phyloP scores from a whole-genome alignment of 2,113 vertebrate genomes.

The Neofelis nebulosa region DNA sequence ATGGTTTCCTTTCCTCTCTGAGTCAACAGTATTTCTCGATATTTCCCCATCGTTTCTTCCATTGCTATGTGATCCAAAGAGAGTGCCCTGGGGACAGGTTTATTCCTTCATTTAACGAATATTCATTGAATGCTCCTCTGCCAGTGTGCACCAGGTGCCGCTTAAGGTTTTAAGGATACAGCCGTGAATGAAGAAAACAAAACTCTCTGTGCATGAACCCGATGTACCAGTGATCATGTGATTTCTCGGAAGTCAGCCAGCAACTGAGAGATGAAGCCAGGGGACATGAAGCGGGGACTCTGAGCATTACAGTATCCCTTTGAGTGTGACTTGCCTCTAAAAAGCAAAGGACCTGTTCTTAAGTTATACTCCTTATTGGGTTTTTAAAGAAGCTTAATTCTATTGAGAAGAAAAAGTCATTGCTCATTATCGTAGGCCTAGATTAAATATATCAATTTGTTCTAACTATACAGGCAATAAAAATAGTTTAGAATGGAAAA shows the following conservation, averaged over 20 bases:
- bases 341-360: background rate
- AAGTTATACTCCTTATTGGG: background rate
- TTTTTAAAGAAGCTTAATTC: background rate
- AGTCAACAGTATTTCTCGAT: background rate
- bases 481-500: background rate
- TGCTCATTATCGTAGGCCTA: background rate
- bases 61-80: background rate
- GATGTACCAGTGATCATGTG: fast-evolving
- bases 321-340: background rate
- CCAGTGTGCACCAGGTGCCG: background rate
- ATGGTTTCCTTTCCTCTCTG: background rate
- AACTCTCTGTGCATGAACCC: background rate
- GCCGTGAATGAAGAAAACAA: background rate
- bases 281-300: background rate
- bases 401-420: background rate
- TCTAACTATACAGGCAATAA: background rate
- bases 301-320: background rate
- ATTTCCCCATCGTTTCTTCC: background rate
- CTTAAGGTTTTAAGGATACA: background rate
- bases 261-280: background rate
- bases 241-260: background rate
- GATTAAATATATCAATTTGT: background rate
- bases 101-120: background rate
- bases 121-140: background rate
- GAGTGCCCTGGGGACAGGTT: background rate